Percentiles rank a stretch among this genome's conserved stretches.
These are phyloP conservation scores for Chrysaora quinquecirrha DNA, from an alignment of 30 jellyfish, hydroid and myxozoan genomes.

Conservation along the genomic window DNA sequence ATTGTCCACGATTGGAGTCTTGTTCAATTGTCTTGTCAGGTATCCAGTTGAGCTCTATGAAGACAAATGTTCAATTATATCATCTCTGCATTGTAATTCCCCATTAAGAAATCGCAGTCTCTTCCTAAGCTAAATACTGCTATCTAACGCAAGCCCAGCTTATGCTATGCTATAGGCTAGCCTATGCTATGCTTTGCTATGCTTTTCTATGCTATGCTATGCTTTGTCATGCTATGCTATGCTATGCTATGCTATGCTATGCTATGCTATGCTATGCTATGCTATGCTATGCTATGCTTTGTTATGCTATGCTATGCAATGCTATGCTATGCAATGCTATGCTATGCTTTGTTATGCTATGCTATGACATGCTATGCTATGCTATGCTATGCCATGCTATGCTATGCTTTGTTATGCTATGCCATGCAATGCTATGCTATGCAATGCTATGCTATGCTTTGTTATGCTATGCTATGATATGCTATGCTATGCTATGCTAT, in stretches of 20 bases:
- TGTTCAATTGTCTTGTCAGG: no score
- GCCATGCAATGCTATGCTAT: conserved; percentile 43
- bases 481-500: conserved; percentile 51
- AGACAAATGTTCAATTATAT: no score
- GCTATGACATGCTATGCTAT: conserved; percentile 51
- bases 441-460: conserved; percentile 37
- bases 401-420: conserved; percentile 47
- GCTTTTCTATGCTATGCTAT: no score
- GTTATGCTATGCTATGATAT: conserved; percentile 45
- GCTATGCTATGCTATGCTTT: conserved; percentile 43
- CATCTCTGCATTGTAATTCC: no score
- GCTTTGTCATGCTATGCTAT: conserved; percentile 32
- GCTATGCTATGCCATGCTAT: conserved; percentile 51
- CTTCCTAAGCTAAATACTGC: no score
- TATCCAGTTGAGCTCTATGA: no score
- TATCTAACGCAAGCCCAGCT: no score
- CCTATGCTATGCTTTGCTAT: conserved; percentile 48
- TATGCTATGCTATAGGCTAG: no score
- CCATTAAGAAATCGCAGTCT: no score
- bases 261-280: conserved; percentile 43
- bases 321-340: conserved; percentile 42
- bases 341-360: conserved; percentile 22
- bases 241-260: conserved; percentile 35
- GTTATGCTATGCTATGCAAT: conserved; percentile 41
- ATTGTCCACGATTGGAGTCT: no score